Percentiles rank a stretch among this genome's conserved stretches.
These are phyloP conservation scores for Lacerta bilineata DNA, from an alignment of 2,797 vertebrate species.

Conservation along the genomic window DNA sequence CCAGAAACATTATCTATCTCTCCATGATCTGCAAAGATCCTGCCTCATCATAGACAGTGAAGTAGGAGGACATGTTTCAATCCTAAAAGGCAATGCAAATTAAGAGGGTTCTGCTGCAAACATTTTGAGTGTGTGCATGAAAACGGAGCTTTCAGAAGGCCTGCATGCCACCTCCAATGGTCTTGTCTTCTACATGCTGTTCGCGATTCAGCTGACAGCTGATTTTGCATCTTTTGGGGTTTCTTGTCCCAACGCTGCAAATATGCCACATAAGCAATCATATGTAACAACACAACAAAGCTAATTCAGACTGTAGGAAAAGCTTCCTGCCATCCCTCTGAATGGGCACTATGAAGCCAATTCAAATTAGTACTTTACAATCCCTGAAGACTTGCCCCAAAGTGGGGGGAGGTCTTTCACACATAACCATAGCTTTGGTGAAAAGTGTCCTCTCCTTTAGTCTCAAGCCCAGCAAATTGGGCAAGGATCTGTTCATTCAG, in stretches of 20 bases:
- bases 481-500: not conserved
- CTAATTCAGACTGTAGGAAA: not conserved
- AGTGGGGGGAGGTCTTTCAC: no score
- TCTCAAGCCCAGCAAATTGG: not conserved
- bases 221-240: no score
- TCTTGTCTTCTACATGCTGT: not conserved
- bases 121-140: not conserved
- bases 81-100: not conserved
- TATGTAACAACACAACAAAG: not conserved
- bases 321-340: not conserved
- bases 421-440: not conserved
- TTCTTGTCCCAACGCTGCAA: not conserved
- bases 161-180: not conserved
- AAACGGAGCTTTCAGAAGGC: not conserved
- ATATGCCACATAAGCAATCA: not conserved
- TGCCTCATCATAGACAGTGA: not conserved
- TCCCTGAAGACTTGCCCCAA: not conserved
- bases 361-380: not conserved
- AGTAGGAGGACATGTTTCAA: not conserved
- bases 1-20: not conserved
- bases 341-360: not conserved
- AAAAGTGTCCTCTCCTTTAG: not conserved
- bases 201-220: not conserved
- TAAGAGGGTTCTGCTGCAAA: not conserved
- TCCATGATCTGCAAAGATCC: not conserved